Evolutionary conservation across 2,113 vertebrate species (phyloP).

Genomic region (Verasper variegatus): DNA sequence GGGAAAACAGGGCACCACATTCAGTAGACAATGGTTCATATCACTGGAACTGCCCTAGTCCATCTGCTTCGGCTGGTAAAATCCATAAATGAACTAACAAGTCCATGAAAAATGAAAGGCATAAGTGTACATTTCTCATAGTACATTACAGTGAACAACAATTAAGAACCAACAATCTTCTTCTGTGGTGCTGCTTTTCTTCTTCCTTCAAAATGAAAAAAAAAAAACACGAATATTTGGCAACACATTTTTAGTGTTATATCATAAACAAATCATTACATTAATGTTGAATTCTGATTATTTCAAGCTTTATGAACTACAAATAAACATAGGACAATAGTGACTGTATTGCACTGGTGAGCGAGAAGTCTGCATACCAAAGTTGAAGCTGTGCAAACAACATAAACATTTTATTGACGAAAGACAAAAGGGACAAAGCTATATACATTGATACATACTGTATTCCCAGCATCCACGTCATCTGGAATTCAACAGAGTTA

Average conservation of each 20-base stretch:
- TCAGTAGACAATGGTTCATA: slow-evolving; percentile 58
- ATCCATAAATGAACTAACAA: slow-evolving; percentile 53
- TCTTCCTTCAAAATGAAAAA: slow-evolving; percentile 14
- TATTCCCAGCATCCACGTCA: slow-evolving; percentile 68
- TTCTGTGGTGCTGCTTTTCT: background rate
- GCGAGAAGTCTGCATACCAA: slow-evolving; percentile 27
- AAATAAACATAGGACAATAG: background rate
- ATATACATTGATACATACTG: slow-evolving; percentile 83
- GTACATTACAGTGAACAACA: slow-evolving; percentile 32
- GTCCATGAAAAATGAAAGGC: slow-evolving; percentile 23
- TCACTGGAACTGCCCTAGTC: slow-evolving; percentile 15
- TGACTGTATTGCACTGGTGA: slow-evolving; percentile 27
- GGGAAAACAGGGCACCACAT: slow-evolving; percentile 79
- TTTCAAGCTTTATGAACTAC: slow-evolving; percentile 2
- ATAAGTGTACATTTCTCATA: slow-evolving; percentile 33
- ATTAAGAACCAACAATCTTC: slow-evolving; percentile 21
- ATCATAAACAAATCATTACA: slow-evolving; percentile 18
- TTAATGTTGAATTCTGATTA: background rate
- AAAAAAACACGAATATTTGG: slow-evolving; percentile 46
- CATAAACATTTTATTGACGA: slow-evolving; percentile 81
- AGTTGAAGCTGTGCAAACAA: slow-evolving; percentile 67
- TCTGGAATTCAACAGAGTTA: slow-evolving; percentile 52
- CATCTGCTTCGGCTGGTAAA: slow-evolving; percentile 10
- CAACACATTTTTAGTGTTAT: slow-evolving; percentile 38
- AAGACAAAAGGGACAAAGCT: slow-evolving; percentile 81